A percentile compares a stretch with the other conserved stretches of the same genome.
Conservation (phyloP, 1,140 invertebrate genomes). For the Drosophila santomea region DNA sequence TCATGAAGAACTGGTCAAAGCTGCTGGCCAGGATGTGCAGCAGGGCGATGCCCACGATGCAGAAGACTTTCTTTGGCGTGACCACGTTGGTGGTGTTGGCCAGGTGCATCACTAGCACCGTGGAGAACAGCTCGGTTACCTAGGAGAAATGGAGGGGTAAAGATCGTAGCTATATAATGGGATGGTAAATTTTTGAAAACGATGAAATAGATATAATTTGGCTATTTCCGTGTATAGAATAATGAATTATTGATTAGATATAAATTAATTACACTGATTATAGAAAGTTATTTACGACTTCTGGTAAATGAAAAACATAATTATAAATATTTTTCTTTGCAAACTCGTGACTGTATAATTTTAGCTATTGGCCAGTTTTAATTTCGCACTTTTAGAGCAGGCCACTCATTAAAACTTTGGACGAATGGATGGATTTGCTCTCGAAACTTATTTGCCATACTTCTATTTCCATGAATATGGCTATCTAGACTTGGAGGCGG, state of each 20-base stretch:
- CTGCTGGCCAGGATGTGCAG: conserved; percentile 90
- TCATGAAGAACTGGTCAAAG: conserved; percentile 91
- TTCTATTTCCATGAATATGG: conserved; percentile 29
- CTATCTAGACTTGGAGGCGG: background rate
- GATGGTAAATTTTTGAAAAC: background rate
- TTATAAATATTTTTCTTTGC: no score
- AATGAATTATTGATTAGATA: background rate
- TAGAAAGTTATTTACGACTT: background rate
- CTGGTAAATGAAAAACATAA: no score
- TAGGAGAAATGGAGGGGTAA: conserved; percentile 29
- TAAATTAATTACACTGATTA: background rate
- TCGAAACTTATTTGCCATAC: conserved; percentile 51
- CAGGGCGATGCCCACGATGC: conserved; percentile 88
- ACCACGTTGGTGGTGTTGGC: conserved; percentile 87
- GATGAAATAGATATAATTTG: no score
- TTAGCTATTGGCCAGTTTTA: conserved; percentile 6
- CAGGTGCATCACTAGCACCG: conserved; percentile 87
- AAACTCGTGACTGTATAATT: background rate
- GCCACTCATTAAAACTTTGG: background rate
- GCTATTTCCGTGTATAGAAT: background rate
- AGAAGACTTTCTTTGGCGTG: conserved; percentile 87
- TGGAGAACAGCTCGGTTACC: conserved; percentile 90
- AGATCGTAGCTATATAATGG: background rate
- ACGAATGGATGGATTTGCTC: conserved; percentile 43
- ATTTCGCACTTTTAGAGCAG: conserved; percentile 36